These are phyloP conservation scores for Branchipolynoe longqiensis DNA, from an alignment of 2,888 invertebrate species.

Conservation along the genomic window DNA sequence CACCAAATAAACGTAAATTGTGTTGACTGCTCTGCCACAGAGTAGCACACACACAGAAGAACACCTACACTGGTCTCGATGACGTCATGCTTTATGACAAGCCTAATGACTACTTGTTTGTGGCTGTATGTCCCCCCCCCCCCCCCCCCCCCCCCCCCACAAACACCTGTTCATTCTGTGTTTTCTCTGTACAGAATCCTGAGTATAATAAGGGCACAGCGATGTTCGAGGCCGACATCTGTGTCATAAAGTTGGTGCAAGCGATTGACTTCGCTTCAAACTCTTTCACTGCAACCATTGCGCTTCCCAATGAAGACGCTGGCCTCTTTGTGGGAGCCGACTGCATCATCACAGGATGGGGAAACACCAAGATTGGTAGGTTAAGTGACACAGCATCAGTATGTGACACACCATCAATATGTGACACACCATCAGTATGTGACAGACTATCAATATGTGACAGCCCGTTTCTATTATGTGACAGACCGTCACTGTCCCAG, in stretches of 20 bases:
- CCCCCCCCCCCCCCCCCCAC: neutral
- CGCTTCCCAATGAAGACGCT: neutral
- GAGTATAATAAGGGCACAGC: neutral
- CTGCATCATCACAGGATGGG: slow-evolving; percentile 47
- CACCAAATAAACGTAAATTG: neutral
- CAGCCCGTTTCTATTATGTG: too few relatives aligned
- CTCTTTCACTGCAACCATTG: neutral
- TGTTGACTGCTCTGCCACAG: too few relatives aligned
- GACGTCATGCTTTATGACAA: neutral
- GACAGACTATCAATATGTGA: too few relatives aligned
- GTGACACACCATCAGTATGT: too few relatives aligned
- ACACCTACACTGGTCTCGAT: too few relatives aligned
- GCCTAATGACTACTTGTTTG: neutral
- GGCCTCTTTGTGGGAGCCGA: neutral
- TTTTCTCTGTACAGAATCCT: neutral
- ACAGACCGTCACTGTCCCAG: too few relatives aligned
- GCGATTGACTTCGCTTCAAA: neutral
- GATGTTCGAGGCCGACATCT: slow-evolving; percentile 23
- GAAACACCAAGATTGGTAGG: slow-evolving; percentile 24
- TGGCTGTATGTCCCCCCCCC: neutral
- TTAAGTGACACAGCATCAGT: too few relatives aligned
- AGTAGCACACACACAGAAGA: too few relatives aligned
- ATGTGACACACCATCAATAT: too few relatives aligned
- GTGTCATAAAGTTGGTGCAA: neutral
- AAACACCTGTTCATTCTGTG: neutral